Evolutionary conservation across 2,888 invertebrate species (phyloP), one percentile per base, ranked within the genome.

Genomic region (Clanis bilineata): DNA sequence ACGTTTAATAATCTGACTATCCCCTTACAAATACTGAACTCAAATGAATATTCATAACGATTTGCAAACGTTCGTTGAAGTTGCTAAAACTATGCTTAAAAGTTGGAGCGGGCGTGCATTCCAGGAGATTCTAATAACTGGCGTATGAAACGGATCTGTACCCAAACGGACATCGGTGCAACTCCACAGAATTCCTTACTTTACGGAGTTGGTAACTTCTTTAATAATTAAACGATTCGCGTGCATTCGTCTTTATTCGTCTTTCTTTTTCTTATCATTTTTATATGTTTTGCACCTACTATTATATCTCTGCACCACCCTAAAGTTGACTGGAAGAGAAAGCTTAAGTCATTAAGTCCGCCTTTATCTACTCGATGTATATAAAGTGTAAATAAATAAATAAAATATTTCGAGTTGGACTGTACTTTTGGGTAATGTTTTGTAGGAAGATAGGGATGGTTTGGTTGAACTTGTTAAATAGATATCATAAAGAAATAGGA

Each of bases 141-240:
- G 25, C n/a, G 36, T 23, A 15, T 18, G 10, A 7, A 25, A 25
- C 10, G 28, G n/a, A n/a, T n/a, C n/a, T n/a, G n/a, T n/a, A n/a
- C 39, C 25, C 47, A 58, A 51, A 39, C 39, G 28, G 1, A 32
- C 18, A 41, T 39, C 39, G 58, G 44, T 44, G 36, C 44, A 36
- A 58, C 39, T 41, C 25, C 25, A 39, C 38, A 41, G 18, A 39
- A 21, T n/a, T 22, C 25, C 23, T 18, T 15, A 39, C 25, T 22
- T 22, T 44, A 21, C 18, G 22, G 28, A 10, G 57, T 7, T 71
- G 77, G 79, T 74, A 82, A 85, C 70, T 82, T 82, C 67, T 59
- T 66, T 62, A 9, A 23, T 45, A 45, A 45, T 45, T 32, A 18
- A 28, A 2, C 32, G 32, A 10, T 15, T 3, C 12, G 28, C 15